phyloP scores from a whole-genome alignment of 1,140 invertebrate genomes.

The Elymnias hypermnestra region DNA sequence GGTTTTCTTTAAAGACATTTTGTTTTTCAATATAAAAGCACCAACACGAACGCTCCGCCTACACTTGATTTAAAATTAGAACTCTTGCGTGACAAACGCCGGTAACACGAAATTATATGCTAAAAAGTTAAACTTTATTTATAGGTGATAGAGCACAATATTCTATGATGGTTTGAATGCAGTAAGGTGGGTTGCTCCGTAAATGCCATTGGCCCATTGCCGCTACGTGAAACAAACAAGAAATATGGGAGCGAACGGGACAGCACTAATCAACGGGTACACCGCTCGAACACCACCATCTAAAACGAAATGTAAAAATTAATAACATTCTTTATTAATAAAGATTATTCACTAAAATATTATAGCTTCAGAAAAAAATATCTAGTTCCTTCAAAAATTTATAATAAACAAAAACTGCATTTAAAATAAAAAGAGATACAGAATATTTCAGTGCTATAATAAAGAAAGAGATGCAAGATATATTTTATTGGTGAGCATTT shows the following conservation, averaged over 20 bases:
- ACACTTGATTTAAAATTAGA: conserved; percentile 76
- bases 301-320: neutral
- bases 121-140: conserved; percentile 72
- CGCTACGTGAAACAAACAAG: conserved; percentile 67
- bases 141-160: conserved; percentile 63
- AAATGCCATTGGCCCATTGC: conserved; percentile 70
- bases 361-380: conserved; percentile 5
- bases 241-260: conserved; percentile 60
- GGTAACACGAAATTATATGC: conserved; percentile 63
- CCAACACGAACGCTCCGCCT: conserved; percentile 66
- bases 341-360: conserved; percentile 16
- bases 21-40: conserved; percentile 72
- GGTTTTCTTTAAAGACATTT: conserved; percentile 72
- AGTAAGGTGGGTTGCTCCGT: conserved; percentile 71
- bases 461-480: conserved; percentile 44
- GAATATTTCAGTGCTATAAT: conserved; percentile 26
- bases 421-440: conserved; percentile 31
- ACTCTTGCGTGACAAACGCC: conserved; percentile 73
- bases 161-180: conserved; percentile 59
- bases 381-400: conserved; percentile 3
- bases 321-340: neutral
- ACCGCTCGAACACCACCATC: conserved; percentile 5
- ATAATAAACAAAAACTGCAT: conserved; percentile 16
- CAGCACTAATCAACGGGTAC: conserved; percentile 29
- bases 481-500: conserved; percentile 34